phyloP scores from a whole-genome alignment of 2,888 invertebrate species.

The Formica aserva region DNA sequence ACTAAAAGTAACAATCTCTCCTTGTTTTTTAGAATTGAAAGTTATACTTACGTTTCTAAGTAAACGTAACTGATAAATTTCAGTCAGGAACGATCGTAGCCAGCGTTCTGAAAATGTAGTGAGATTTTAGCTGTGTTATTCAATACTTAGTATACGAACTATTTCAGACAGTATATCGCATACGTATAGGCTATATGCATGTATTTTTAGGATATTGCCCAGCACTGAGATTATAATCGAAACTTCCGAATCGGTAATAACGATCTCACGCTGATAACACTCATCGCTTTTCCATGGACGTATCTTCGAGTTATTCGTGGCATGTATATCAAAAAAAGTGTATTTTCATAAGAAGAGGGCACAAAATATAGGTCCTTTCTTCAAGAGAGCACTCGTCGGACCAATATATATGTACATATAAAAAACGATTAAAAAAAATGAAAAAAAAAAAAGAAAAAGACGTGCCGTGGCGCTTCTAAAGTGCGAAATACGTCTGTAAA shows the following conservation, averaged over 20 bases:
- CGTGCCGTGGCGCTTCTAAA: constrained; percentile 42
- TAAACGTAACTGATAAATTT: constrained; percentile 24
- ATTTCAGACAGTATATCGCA: constrained; percentile 55
- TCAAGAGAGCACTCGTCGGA: constrained; percentile 68
- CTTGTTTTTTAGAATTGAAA: background rate
- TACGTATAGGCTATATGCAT: constrained; percentile 31
- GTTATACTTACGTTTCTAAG: background rate
- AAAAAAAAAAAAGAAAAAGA: constrained; percentile 29
- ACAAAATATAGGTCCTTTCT: constrained; percentile 62
- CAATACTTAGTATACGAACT: constrained; percentile 48
- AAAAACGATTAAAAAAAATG: constrained; percentile 50
- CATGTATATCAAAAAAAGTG: constrained; percentile 67
- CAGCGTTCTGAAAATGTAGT: constrained; percentile 46
- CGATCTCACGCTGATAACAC: constrained; percentile 63
- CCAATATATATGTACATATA: constrained; percentile 65
- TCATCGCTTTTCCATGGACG: constrained; percentile 51
- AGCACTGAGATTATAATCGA: constrained; percentile 59
- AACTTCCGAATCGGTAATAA: constrained; percentile 60
- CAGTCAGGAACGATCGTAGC: constrained; percentile 22
- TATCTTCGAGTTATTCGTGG: constrained; percentile 56
- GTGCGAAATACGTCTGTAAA: constrained; percentile 22
- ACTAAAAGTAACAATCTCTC: background rate
- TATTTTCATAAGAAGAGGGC: constrained; percentile 68
- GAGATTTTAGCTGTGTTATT: constrained; percentile 59
- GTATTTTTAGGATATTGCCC: constrained; percentile 59